Conservation (phyloP, 2,888 invertebrate genomes). For the Caenorhabditis angaria region DNA sequence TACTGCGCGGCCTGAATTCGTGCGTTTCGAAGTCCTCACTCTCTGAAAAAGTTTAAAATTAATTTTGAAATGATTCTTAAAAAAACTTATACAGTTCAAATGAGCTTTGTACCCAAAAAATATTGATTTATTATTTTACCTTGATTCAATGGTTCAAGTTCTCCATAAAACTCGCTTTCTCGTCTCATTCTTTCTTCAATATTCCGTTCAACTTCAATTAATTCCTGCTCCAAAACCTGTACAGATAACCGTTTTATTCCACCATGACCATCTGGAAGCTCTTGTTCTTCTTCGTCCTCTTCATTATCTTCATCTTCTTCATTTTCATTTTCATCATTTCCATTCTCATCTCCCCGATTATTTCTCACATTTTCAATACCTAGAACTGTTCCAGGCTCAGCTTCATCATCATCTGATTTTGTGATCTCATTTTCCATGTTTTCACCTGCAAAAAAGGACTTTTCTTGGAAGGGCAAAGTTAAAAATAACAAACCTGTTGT, state of each 20-base stretch:
- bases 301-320: conserved; percentile 12
- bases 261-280: conserved; percentile 42
- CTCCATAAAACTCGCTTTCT: conserved; percentile 30
- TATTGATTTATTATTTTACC: conserved; percentile 1
- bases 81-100: too few relatives aligned
- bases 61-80: too few relatives aligned
- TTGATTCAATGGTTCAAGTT: conserved; percentile 29
- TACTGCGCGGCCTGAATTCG: conserved; percentile 26
- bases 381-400: conserved; percentile 19
- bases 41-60: conserved; percentile 1
- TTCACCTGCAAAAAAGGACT: conserved; percentile 29
- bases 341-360: not conserved
- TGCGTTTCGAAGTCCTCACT: conserved; percentile 23
- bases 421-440: conserved; percentile 40
- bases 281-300: not conserved
- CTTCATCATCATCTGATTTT: conserved; percentile 36
- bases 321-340: conserved; percentile 11
- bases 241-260: conserved; percentile 44
- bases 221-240: conserved; percentile 46
- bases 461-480: not conserved
- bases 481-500: conserved; percentile 30
- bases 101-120: too few relatives aligned
- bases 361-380: conserved; percentile 18
- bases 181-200: conserved; percentile 38
- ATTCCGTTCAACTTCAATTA: conserved; percentile 39